These are phyloP conservation scores for Terrapene triunguis DNA, from an alignment of 2,113 vertebrate genomes.

Conservation along the genomic window DNA sequence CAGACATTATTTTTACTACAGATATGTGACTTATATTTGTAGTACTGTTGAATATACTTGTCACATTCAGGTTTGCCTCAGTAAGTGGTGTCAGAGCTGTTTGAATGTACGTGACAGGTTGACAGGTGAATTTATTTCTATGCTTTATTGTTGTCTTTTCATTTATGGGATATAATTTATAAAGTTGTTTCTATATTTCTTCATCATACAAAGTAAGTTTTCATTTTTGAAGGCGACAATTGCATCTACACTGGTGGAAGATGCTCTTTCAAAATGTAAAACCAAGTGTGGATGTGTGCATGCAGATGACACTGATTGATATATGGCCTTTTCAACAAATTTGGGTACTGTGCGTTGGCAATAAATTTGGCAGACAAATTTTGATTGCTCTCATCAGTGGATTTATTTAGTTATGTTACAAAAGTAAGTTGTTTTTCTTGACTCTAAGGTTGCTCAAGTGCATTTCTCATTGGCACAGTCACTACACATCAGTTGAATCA, in stretches of 20 bases:
- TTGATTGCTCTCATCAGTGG: background rate
- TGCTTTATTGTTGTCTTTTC: background rate
- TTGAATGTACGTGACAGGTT: background rate
- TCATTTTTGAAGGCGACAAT: background rate
- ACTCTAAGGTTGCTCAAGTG: background rate
- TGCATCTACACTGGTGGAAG: background rate
- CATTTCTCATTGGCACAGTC: background rate
- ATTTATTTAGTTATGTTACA: background rate
- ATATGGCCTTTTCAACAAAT: background rate
- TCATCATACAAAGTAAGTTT: background rate
- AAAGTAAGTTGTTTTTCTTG: background rate
- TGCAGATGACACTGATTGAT: background rate
- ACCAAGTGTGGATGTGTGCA: background rate
- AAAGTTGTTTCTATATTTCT: conserved; percentile 7
- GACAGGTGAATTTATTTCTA: background rate
- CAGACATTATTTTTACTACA: background rate
- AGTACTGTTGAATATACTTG: background rate
- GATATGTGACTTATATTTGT: background rate
- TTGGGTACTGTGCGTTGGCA: background rate
- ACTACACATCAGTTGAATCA: background rate
- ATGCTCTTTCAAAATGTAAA: background rate
- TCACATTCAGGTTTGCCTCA: background rate
- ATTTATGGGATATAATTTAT: conserved; percentile 15
- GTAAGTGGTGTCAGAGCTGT: background rate
- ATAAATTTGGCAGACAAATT: background rate